These are phyloP conservation scores for Catamblyrhynchus diadema DNA, from an alignment of 2,797 vertebrate species.

Conservation along the genomic window DNA sequence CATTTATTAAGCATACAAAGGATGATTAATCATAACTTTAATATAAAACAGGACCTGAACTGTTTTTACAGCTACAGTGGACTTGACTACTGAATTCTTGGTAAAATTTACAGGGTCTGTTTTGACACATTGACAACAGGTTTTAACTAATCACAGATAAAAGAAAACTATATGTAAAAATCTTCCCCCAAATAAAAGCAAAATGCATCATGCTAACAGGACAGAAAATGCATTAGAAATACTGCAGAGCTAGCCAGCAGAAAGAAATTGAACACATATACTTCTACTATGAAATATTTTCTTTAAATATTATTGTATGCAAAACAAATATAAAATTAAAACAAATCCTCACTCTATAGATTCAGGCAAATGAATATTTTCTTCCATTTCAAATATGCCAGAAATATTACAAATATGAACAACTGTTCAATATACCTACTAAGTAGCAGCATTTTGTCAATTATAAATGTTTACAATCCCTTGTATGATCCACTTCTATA, in stretches of 20 bases:
- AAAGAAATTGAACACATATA: conserved; percentile 1
- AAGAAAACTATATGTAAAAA: neutral
- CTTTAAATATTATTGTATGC: neutral
- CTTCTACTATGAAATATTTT: neutral
- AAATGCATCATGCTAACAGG: neutral
- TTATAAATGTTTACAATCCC: neutral
- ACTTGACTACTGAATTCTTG: neutral
- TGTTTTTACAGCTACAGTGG: neutral
- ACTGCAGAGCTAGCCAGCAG: neutral
- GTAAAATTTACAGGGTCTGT: neutral
- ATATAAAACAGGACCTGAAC: neutral
- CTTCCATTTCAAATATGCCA: neutral
- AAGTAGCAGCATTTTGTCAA: neutral
- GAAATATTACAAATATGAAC: neutral
- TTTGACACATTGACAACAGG: neutral
- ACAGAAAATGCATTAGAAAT: neutral
- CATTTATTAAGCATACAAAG: neutral
- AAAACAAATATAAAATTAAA: neutral
- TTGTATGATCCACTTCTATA: neutral
- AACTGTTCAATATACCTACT: neutral
- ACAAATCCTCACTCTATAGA: neutral
- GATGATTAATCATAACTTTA: neutral
- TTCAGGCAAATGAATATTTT: neutral
- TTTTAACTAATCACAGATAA: neutral
- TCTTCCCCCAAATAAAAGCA: neutral